Conservation (phyloP, 2,797 vertebrate species). For the Pantherophis vulpinus region DNA sequence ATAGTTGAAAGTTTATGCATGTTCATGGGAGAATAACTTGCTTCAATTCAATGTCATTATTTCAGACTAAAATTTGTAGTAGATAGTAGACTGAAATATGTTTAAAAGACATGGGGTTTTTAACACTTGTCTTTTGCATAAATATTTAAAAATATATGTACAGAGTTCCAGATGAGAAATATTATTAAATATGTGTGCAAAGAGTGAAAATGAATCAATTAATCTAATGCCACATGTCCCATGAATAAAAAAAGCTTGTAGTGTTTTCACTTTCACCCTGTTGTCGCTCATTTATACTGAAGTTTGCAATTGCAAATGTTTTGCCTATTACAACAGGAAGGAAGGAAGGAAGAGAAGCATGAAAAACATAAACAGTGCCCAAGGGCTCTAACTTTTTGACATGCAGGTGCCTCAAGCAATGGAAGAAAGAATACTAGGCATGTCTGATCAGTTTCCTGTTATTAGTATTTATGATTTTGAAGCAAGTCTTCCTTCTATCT, state of each 20-base stretch:
- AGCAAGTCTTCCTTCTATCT: neutral
- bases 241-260: neutral
- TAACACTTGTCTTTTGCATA: neutral
- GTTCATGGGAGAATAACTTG: neutral
- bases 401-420: slow-evolving; percentile 8
- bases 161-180: neutral
- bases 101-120: neutral
- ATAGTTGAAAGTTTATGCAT: neutral
- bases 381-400: slow-evolving; percentile 12
- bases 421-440: neutral
- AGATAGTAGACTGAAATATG: neutral
- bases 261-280: neutral
- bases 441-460: neutral
- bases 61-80: neutral
- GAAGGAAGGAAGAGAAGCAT: neutral
- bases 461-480: neutral
- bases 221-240: neutral
- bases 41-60: neutral
- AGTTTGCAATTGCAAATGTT: slow-evolving; percentile 2
- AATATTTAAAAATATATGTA: neutral
- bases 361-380: slow-evolving; percentile 3
- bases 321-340: neutral
- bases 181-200: neutral
- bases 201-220: neutral
- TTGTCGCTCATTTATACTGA: neutral